These are phyloP conservation scores for Melospiza georgiana DNA, from an alignment of 2,113 vertebrate species.

Conservation along the genomic window DNA sequence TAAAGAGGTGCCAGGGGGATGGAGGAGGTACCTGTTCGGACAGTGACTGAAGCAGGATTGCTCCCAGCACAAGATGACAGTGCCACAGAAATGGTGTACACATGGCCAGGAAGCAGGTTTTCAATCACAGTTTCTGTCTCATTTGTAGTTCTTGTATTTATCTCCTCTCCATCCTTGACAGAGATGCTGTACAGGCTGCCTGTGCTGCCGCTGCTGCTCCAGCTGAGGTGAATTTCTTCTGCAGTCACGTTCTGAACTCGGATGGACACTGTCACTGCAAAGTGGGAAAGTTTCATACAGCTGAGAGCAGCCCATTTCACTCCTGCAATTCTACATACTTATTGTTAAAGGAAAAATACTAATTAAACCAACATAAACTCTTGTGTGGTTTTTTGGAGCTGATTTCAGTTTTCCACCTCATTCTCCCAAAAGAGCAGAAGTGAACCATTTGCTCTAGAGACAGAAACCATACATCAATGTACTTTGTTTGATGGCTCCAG, in stretches of 20 bases:
- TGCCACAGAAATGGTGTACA: conserved; percentile 39
- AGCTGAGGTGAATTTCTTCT: conserved; percentile 18
- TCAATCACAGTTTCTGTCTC: background rate
- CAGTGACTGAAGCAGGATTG: background rate
- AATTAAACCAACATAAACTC: background rate
- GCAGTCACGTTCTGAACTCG: background rate
- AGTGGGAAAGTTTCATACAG: background rate
- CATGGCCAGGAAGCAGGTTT: background rate
- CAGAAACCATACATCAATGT: background rate
- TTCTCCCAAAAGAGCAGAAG: background rate
- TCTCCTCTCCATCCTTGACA: background rate
- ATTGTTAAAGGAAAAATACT: background rate
- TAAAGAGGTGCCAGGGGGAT: background rate
- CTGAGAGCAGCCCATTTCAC: background rate
- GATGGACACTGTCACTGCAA: conserved; percentile 23
- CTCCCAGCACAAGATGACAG: background rate
- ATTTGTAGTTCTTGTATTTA: background rate
- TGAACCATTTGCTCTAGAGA: background rate
- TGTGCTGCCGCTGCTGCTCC: background rate
- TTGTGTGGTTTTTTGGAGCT: background rate
- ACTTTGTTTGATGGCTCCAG: background rate
- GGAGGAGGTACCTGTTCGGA: conserved; percentile 59
- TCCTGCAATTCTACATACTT: background rate
- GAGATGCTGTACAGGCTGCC: background rate
- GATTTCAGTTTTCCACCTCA: background rate